These are phyloP conservation scores for Lanius collurio DNA, from an alignment of 2,113 vertebrate genomes.

Conservation along the genomic window DNA sequence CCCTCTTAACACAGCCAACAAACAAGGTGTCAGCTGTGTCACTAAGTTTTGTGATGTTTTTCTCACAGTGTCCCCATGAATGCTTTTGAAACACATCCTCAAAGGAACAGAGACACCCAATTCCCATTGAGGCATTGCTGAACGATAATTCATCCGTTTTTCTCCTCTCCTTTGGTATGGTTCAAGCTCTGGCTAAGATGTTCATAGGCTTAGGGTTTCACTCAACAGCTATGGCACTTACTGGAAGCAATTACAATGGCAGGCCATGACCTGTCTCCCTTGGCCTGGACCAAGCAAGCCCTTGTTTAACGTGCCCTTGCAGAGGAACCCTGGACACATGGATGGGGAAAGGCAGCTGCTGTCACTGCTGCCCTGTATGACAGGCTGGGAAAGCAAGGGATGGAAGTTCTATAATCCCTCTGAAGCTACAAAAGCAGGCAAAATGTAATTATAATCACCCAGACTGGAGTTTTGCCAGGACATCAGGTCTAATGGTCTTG, in stretches of 20 bases:
- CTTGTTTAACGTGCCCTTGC: accelerated
- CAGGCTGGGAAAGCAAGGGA: not conserved
- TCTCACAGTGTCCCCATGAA: not conserved
- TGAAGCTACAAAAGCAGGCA: conserved; percentile 18
- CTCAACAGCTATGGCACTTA: not conserved
- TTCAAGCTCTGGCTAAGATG: not conserved
- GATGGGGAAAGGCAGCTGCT: not conserved
- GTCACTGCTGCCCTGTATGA: accelerated
- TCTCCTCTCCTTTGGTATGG: not conserved
- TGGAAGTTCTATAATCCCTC: not conserved
- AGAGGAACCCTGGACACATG: not conserved
- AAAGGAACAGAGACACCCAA: not conserved
- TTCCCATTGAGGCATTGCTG: not conserved
- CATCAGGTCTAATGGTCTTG: conserved; percentile 52
- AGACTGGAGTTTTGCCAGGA: conserved; percentile 59
- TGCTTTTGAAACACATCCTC: not conserved
- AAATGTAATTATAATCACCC: conserved; percentile 56
- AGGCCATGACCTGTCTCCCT: not conserved
- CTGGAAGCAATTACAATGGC: not conserved
- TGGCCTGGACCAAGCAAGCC: not conserved
- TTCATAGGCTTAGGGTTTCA: not conserved
- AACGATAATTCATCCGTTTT: not conserved
- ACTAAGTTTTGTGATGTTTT: not conserved
- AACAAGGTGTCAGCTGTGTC: not conserved
- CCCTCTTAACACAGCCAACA: not conserved